These are phyloP conservation scores for Ichneumon xanthorius DNA, from an alignment of 2,888 invertebrate species.

Conservation along the genomic window DNA sequence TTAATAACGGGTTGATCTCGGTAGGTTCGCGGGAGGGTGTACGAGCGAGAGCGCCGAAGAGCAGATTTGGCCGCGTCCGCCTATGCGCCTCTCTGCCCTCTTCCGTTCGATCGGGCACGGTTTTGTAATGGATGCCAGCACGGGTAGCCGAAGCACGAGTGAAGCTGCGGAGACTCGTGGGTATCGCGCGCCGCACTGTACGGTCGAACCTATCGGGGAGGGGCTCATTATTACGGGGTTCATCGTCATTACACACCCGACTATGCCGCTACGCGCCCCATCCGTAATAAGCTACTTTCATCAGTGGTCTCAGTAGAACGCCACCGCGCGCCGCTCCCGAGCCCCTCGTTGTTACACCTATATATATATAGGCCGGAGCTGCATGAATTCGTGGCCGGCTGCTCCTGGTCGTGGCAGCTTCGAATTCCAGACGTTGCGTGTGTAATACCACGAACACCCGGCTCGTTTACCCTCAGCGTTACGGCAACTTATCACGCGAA, in stretches of 20 bases:
- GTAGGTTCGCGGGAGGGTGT: neutral
- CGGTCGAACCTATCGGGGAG: neutral
- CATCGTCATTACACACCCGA: constrained; percentile 4
- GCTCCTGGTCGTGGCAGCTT: constrained; percentile 40
- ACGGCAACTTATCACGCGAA: constrained; percentile 74
- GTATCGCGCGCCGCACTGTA: neutral
- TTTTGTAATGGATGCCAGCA: neutral
- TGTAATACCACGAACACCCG: constrained; percentile 44
- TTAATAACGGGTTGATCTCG: neutral
- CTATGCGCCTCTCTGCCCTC: neutral
- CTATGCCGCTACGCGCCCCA: neutral
- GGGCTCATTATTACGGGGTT: constrained; percentile 26
- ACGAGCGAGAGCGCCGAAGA: neutral
- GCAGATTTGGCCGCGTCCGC: neutral
- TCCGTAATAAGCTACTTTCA: constrained; percentile 40
- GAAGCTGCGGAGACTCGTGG: neutral
- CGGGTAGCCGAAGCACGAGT: neutral
- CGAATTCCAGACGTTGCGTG: constrained; percentile 74
- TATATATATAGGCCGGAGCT: neutral
- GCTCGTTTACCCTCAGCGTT: constrained; percentile 73
- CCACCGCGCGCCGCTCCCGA: neutral
- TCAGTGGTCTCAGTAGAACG: constrained; percentile 10
- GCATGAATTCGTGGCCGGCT: constrained; percentile 3
- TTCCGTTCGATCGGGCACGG: neutral
- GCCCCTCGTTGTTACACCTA: constrained; percentile 11